phyloP scores from a whole-genome alignment of 2,113 vertebrate genomes.

The Paratilapia polleni region DNA sequence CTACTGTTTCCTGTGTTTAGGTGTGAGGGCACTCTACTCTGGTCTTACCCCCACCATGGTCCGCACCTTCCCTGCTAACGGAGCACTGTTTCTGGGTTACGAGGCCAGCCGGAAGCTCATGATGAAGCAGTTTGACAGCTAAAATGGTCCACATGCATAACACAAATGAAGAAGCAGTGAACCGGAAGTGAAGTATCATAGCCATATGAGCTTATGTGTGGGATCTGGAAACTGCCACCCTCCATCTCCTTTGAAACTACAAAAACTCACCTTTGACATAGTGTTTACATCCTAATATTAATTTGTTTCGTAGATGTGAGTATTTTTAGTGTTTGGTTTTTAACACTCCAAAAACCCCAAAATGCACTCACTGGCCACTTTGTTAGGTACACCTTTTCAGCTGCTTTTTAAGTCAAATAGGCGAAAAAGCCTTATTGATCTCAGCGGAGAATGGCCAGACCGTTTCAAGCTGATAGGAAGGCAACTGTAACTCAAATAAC shows the following conservation, averaged over 20 bases:
- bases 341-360: conserved; percentile 1
- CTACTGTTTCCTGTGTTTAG: conserved; percentile 74
- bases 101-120: conserved; percentile 92
- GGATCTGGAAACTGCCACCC: conserved; percentile 16
- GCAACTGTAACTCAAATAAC: too few relatives aligned
- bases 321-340: not conserved
- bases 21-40: conserved; percentile 90
- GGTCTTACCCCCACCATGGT: conserved; percentile 96
- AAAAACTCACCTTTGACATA: not conserved
- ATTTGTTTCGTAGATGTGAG: not conserved
- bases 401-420: not conserved
- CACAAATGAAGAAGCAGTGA: not conserved
- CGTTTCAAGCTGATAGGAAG: too few relatives aligned
- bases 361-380: not conserved
- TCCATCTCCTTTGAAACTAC: not conserved
- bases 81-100: conserved; percentile 91
- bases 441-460: too few relatives aligned
- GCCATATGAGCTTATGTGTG: not conserved
- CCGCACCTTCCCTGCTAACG: conserved; percentile 93
- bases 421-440: too few relatives aligned
- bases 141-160: not conserved
- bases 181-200: not conserved
- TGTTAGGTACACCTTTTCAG: not conserved
- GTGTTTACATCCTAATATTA: not conserved
- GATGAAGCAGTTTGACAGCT: conserved; percentile 87